Evolutionary conservation across 1,140 invertebrate species (phyloP), one percentile per base, ranked within the genome.

Genomic region (Bemisia tabaci): DNA sequence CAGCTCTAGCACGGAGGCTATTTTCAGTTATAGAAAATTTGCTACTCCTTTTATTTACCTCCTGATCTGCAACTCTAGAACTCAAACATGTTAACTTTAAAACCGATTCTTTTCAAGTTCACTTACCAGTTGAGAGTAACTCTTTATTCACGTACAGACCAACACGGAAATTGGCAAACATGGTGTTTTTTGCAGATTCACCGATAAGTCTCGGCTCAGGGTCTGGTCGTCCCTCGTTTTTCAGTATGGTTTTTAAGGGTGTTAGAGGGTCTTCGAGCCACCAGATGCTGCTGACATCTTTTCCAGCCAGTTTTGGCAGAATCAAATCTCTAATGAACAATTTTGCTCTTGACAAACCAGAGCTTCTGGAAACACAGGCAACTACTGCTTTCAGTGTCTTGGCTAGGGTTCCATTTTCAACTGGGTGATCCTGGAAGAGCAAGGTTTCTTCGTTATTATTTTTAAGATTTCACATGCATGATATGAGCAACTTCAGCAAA

Each of bases 261-360:
- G 83, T 77, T 75, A 90, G 81, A 0, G 94, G 92, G 68, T 94
- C 79, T 63, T 84, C 77, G 22, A 92, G 85, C 33, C 82, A 77
- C 91, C 92, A 96, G 60, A 94, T 80, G 67, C 91, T 87, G 72
- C 85, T 84, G 0, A 97, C 75, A 77, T 95, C 91, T 77, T 88
- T 85, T 17, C 86, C 88, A 75, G 86, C 84, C 25, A 97, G 77
- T 73, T 88, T 87, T 12, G 87, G 83, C 62, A 94, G 81, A 23
- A 98, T 79, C 74, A 97, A 92, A 76, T 97, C 94, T 64, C 87
- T 79, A 2, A 97, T 82, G 80, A 97, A 95, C 68, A 81, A 74
- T 69, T 86, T 82, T 0, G 89, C 84, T 68, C 78, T 78, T 25
- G 84, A 80, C 22, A 81, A 71, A 22, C 83, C 84, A 22, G 82